Percentiles rank a stretch among this genome's conserved stretches.
Evolutionary conservation across 2,888 invertebrate genomes (phyloP).

Genomic region (Neoaliturus tenellus): DNA sequence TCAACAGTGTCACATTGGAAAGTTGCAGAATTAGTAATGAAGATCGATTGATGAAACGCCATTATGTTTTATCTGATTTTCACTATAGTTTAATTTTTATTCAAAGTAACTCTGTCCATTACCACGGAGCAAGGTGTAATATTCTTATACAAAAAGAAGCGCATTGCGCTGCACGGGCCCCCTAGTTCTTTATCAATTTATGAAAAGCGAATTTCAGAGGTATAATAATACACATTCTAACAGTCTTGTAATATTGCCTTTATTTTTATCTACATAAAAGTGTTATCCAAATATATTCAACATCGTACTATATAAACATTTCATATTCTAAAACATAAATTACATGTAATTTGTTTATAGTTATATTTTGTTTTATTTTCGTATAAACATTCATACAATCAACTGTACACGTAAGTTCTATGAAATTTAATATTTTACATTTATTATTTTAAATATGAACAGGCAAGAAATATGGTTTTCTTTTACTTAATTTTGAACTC

Average conservation of each 20-base stretch:
- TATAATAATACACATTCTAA: background rate
- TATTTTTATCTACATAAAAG: slow-evolving; percentile 38
- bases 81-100: no score
- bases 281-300: slow-evolving; percentile 24
- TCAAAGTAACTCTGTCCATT: no score
- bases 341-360: background rate
- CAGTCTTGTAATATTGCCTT: slow-evolving; percentile 44
- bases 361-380: background rate
- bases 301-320: slow-evolving; percentile 35
- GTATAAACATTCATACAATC: slow-evolving; percentile 14
- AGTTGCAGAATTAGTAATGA: no score
- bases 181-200: no score
- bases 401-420: background rate
- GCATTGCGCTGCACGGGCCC: no score
- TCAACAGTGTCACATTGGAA: no score
- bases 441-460: no score
- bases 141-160: background rate
- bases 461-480: no score
- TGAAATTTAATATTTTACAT: background rate
- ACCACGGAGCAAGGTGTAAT: background rate
- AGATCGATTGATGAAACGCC: no score
- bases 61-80: no score
- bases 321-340: background rate
- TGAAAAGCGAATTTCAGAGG: no score
- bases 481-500: no score